Conservation (phyloP, 2,888 invertebrate species). For the Quadroppia sp. region DNA sequence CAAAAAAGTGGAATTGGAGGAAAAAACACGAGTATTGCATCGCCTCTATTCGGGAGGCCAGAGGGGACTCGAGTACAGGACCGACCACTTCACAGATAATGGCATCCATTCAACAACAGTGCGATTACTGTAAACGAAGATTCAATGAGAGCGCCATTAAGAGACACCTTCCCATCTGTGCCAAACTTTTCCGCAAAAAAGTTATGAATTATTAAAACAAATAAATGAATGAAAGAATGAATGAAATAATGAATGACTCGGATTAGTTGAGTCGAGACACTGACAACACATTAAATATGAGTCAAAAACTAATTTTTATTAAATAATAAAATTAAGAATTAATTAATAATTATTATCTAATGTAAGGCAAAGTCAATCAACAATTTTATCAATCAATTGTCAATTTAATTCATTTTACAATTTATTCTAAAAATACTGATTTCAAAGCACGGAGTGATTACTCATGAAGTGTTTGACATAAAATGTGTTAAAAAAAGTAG, state of each 20-base stretch:
- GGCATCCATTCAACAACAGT: constrained; percentile 4
- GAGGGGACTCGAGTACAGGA: not conserved
- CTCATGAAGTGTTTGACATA: not conserved
- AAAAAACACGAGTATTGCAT: constrained; percentile 16
- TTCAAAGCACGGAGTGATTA: constrained; percentile 18
- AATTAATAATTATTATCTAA: constrained; percentile 22
- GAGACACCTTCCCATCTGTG: constrained; percentile 30
- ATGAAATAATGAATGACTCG: no score
- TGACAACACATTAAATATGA: no score
- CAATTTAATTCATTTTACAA: constrained; percentile 31
- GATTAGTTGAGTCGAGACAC: no score
- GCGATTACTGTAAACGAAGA: constrained; percentile 23
- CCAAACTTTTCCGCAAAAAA: constrained; percentile 22
- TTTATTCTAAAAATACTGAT: constrained; percentile 22
- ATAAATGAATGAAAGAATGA: not conserved
- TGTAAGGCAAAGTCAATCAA: constrained; percentile 29
- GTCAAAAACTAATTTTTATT: constrained; percentile 27
- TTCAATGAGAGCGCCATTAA: constrained; percentile 18
- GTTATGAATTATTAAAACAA: not conserved
- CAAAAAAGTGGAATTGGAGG: constrained; percentile 20
- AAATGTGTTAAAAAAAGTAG: no score
- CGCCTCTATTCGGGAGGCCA: not conserved
- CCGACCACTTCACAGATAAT: constrained; percentile 4
- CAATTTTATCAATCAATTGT: constrained; percentile 5
- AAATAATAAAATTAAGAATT: constrained; percentile 29